phyloP scores from a whole-genome alignment of 1,140 invertebrate species.

The Cydia pomonella region DNA sequence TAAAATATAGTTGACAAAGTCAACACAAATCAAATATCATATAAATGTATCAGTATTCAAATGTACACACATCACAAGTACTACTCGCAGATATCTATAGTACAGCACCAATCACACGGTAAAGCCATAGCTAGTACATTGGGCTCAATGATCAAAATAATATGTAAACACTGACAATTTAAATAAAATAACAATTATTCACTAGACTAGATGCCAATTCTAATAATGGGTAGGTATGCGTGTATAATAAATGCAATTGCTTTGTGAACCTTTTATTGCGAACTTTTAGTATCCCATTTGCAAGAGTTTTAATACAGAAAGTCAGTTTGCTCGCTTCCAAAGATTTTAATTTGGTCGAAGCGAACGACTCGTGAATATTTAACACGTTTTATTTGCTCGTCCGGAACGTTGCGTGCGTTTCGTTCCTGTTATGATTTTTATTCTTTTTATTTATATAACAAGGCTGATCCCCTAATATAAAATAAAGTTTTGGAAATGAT shows the following conservation, averaged over 20 bases:
- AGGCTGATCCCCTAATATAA: not conserved
- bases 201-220: too few relatives aligned
- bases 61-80: too few relatives aligned
- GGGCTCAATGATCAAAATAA: too few relatives aligned
- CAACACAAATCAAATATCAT: too few relatives aligned
- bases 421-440: slow-evolving; percentile 17
- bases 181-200: too few relatives aligned
- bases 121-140: too few relatives aligned
- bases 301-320: slow-evolving; percentile 13
- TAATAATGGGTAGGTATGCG: not conserved
- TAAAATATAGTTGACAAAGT: too few relatives aligned
- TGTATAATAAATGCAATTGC: slow-evolving; percentile 2
- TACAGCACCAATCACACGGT: too few relatives aligned
- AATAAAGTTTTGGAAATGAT: not conserved
- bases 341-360: slow-evolving; percentile 24
- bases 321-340: slow-evolving; percentile 4
- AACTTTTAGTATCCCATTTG: slow-evolving; percentile 5
- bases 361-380: slow-evolving; percentile 32
- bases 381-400: slow-evolving; percentile 29
- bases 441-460: slow-evolving; percentile 4
- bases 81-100: too few relatives aligned
- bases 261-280: not conserved
- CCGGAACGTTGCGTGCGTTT: slow-evolving; percentile 15
- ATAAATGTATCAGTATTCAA: too few relatives aligned
- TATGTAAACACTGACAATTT: too few relatives aligned